Base-by-base conservation (phyloP, 2,888 invertebrate species). In the Gortyna flavago region DNA sequence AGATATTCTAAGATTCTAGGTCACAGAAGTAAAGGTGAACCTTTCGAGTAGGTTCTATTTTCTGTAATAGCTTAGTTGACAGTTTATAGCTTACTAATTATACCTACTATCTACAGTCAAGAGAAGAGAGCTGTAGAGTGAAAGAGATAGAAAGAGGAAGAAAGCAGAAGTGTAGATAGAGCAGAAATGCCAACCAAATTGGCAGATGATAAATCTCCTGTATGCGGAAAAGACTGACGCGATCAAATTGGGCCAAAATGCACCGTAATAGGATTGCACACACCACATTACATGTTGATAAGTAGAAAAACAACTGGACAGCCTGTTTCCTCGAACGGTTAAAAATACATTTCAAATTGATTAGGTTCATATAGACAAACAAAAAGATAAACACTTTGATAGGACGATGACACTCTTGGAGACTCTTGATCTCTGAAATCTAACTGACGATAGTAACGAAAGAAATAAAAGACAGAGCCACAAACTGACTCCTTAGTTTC, bases 1-100 rank as follows among this genome's bases (percentile, higher is more conserved):
- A 66, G 32, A 48, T 61, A 80, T 59, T 75, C 44, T 62, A 29
- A 51, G 67, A 77, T 71, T 82, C 32, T 67, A 77, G 69, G 61
- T 71, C 57, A 25, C n/a, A 25, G 8, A 66, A 51, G 16, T 77
- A 70, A 62, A 48, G 41, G 29, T 35, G n/a, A 62, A 62, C 21
- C 21, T 32, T 41, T 79, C 21, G 35, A 51, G 25, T n/a, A 25
- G 51, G 18, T 29, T 54, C 5, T n/a, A n/a, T 57, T 57, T 57
- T 13, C 29, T 57, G n/a, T 57, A n/a, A n/a, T 32, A 61, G 29
- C 7, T 57, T 57, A 29, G 57, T 57, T 11, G 57, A 57, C 29
- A 57, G 25, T 18, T 54, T 25, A 54, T 18, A 54, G 57, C n/a
- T 13, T 57, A 13, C 13, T 57, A 29, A n/a, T 57, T 5, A 29